phyloP scores from a whole-genome alignment of 2,113 vertebrate genomes.

The Salvelinus alpinus region DNA sequence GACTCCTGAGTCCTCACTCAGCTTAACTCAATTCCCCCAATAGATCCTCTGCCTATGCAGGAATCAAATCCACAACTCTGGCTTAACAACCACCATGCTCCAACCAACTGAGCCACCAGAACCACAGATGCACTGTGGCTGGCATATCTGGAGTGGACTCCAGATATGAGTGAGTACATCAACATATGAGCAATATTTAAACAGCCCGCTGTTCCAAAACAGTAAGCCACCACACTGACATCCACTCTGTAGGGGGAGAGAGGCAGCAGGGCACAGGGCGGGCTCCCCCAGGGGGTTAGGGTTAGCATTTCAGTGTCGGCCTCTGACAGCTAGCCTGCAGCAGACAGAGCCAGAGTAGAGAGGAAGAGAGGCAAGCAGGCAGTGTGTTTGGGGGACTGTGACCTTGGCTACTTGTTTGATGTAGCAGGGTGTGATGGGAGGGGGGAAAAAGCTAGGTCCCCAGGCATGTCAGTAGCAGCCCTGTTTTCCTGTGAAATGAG shows the following conservation, averaged over 20 bases:
- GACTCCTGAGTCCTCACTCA: neutral
- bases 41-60: too few species aligned
- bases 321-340: slow-evolving; percentile 5
- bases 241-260: slow-evolving; percentile 2
- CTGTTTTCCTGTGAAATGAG: slow-evolving; percentile 39
- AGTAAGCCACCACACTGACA: slow-evolving; percentile 26
- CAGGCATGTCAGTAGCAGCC: slow-evolving; percentile 47
- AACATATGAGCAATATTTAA: slow-evolving; percentile 23
- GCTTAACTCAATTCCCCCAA: neutral
- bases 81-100: too few species aligned
- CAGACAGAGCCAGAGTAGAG: neutral
- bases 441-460: slow-evolving; percentile 6
- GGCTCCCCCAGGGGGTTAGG: slow-evolving; percentile 32
- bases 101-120: neutral
- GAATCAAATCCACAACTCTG: too few species aligned
- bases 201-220: slow-evolving; percentile 9
- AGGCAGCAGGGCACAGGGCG: slow-evolving; percentile 28
- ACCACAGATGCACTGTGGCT: slow-evolving; percentile 6
- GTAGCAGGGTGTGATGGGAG: neutral
- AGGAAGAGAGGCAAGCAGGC: neutral
- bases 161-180: slow-evolving; percentile 16
- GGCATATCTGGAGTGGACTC: slow-evolving; percentile 21
- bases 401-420: slow-evolving; percentile 63
- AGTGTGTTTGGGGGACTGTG: slow-evolving; percentile 9
- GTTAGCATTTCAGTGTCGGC: slow-evolving; percentile 33